Evolutionary conservation across 1,140 invertebrate species (phyloP).

Genomic region (Drosophila prosaltans): DNA sequence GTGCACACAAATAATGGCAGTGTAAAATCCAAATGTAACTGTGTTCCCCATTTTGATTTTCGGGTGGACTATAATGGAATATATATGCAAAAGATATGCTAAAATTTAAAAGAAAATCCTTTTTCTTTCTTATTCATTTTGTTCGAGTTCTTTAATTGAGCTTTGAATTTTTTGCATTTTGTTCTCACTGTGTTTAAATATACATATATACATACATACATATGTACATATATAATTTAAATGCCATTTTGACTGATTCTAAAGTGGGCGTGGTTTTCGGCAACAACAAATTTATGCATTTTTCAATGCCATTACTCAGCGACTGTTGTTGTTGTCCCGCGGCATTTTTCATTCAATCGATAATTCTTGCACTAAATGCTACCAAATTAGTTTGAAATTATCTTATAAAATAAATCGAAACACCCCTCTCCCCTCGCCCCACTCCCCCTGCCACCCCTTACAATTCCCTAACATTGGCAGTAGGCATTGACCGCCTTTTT

Average conservation of each 20-base stretch:
- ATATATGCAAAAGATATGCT: conserved; percentile 6
- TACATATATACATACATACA: conserved; percentile 10
- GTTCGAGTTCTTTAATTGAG: too few relatives aligned
- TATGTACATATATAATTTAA: conserved; percentile 9
- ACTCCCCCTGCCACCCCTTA: background rate
- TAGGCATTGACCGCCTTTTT: conserved; percentile 63
- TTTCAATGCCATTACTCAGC: conserved; percentile 74
- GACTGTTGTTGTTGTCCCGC: conserved; percentile 29
- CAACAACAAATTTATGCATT: conserved; percentile 68
- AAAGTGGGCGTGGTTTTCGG: conserved; percentile 52
- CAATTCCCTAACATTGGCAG: conserved; percentile 14
- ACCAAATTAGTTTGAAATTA: conserved; percentile 78
- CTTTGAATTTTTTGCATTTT: too few relatives aligned
- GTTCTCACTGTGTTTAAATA: too few relatives aligned
- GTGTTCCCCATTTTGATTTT: background rate
- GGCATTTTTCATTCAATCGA: conserved; percentile 37
- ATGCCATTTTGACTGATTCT: conserved; percentile 62
- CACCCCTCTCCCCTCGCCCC: background rate
- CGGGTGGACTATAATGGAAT: background rate
- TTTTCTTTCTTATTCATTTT: too few relatives aligned
- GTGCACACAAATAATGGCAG: conserved; percentile 5
- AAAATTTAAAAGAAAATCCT: too few relatives aligned
- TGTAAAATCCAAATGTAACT: conserved; percentile 6
- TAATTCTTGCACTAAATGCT: conserved; percentile 76
- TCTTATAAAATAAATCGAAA: conserved; percentile 67